phyloP scores from a whole-genome alignment of 2,113 vertebrate genomes.

The Passerina amoena region DNA sequence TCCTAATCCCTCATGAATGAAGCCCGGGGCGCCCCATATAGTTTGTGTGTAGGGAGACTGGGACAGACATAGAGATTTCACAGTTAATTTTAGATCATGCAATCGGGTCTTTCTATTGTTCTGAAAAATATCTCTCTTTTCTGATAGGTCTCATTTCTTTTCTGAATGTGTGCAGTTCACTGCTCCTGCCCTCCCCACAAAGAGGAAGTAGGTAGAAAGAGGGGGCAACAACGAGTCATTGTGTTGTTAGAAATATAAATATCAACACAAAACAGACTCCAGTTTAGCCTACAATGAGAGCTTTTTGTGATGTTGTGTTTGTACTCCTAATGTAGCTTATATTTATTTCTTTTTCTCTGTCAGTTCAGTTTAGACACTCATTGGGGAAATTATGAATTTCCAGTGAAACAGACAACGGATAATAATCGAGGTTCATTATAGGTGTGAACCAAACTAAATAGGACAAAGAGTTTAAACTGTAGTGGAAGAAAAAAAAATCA shows the following conservation, averaged over 20 bases:
- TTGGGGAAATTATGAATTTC: background rate
- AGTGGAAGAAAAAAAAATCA: background rate
- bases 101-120: background rate
- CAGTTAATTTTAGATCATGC: background rate
- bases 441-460: background rate
- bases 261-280: background rate
- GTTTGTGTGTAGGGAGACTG: background rate
- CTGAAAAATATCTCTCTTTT: background rate
- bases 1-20: background rate
- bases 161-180: background rate
- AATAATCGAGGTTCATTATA: background rate
- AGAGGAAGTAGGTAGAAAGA: constrained; percentile 9
- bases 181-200: background rate
- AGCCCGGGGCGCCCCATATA: fast-evolving
- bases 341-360: background rate
- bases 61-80: background rate
- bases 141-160: background rate
- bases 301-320: background rate
- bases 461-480: background rate
- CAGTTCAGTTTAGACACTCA: background rate
- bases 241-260: background rate
- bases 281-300: background rate
- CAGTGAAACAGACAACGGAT: background rate
- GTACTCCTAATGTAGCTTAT: background rate
- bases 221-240: background rate